These are phyloP conservation scores for Hydropsyche tenuis DNA, from an alignment of 1,140 invertebrate species.

Conservation along the genomic window DNA sequence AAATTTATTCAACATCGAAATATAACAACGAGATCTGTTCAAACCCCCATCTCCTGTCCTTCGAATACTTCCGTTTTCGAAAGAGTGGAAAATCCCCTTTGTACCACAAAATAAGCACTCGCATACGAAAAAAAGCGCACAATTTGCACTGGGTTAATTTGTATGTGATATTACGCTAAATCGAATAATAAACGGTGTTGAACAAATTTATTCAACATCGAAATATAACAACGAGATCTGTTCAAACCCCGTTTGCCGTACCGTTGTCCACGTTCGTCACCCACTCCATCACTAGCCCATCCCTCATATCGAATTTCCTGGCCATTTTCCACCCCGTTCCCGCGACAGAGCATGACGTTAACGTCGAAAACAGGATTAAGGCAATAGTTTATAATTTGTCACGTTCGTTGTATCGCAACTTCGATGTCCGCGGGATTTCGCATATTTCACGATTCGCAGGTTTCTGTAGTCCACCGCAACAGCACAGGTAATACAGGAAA, in stretches of 20 bases:
- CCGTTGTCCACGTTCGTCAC: not conserved
- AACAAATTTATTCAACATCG: constrained; percentile 11
- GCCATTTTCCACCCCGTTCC: not conserved
- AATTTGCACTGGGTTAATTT: too few species aligned
- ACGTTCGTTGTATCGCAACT: constrained; percentile 42
- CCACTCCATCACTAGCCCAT: not conserved
- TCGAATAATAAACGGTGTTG: too few species aligned
- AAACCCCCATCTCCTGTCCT: too few species aligned
- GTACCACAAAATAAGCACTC: too few species aligned
- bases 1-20: constrained; percentile 17
- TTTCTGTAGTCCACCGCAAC: too few species aligned
- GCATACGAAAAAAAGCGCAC: too few species aligned
- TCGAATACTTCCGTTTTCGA: too few species aligned
- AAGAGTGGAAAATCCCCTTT: too few species aligned
- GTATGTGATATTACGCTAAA: too few species aligned
- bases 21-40: not conserved
- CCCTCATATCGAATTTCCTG: constrained; percentile 30
- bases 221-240: constrained; percentile 19
- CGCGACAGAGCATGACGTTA: constrained; percentile 45
- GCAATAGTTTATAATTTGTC: constrained; percentile 49
- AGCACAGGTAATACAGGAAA: not conserved
- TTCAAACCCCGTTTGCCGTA: constrained; percentile 32
- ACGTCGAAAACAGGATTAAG: constrained; percentile 45
- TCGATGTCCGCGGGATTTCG: constrained; percentile 33
- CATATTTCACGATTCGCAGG: constrained; percentile 20